These are phyloP conservation scores for Otolemur crassicaudatus DNA, from an alignment of 2,797 vertebrate genomes.

Conservation along the genomic window DNA sequence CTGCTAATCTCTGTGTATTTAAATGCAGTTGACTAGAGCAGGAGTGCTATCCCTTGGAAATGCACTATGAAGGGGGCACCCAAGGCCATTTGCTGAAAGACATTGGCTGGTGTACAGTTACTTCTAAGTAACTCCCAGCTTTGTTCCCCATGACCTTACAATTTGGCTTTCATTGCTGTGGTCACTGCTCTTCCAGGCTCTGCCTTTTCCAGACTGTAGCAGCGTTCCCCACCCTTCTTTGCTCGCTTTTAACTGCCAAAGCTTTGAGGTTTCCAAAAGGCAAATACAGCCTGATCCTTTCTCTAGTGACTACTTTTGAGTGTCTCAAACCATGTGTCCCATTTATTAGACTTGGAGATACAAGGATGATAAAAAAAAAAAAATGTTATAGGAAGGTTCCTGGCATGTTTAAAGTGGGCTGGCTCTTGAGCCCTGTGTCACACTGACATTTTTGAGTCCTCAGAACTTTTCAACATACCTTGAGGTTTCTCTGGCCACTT, in stretches of 20 bases:
- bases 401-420: neutral
- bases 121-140: constrained; percentile 37
- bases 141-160: constrained; percentile 53
- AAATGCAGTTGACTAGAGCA: neutral
- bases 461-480: neutral
- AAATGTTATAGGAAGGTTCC: constrained; percentile 12
- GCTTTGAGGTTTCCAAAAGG: constrained; percentile 61
- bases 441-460: constrained; percentile 20
- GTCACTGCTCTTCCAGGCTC: constrained; percentile 3
- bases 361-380: neutral
- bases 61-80: neutral
- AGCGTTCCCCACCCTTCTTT: constrained; percentile 52
- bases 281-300: constrained; percentile 26
- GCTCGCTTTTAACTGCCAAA: constrained; percentile 55
- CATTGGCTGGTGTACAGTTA: constrained; percentile 1
- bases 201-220: constrained; percentile 47
- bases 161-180: constrained; percentile 18
- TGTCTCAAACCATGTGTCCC: constrained; percentile 34
- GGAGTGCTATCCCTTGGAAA: neutral
- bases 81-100: constrained; percentile 41
- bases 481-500: neutral
- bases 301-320: neutral
- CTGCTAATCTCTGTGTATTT: neutral
- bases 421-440: constrained; percentile 35
- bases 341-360: constrained; percentile 28